phyloP scores from a whole-genome alignment of 2,888 invertebrate species.

The Athalia cordata region DNA sequence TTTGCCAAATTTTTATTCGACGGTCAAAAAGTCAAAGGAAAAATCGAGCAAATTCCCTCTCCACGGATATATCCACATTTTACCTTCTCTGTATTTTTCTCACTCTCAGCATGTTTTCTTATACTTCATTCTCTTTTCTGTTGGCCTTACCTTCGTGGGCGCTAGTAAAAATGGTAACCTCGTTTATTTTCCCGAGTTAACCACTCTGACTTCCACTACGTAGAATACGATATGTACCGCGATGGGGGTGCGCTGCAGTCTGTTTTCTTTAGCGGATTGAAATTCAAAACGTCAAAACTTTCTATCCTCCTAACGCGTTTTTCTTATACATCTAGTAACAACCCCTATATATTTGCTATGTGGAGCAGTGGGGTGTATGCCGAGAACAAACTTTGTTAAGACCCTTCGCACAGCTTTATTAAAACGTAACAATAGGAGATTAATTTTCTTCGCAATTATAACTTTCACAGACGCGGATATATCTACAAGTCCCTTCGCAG shows the following conservation, averaged over 20 bases:
- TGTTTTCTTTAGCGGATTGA: conserved; percentile 16
- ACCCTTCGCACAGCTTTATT: conserved; percentile 8
- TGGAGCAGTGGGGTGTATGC: not conserved
- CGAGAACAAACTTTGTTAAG: conserved; percentile 21
- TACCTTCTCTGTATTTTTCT: conserved; percentile 21
- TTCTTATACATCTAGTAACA: not conserved
- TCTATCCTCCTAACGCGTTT: not conserved
- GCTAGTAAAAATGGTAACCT: conserved; percentile 35
- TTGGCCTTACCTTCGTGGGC: conserved; percentile 5
- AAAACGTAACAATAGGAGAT: conserved; percentile 41
- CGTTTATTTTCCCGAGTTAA: conserved; percentile 29
- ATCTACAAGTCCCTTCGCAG: not conserved
- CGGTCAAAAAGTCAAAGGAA: conserved; percentile 9
- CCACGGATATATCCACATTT: not conserved
- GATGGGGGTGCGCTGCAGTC: not conserved
- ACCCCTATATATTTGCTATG: not conserved
- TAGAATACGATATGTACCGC: not conserved
- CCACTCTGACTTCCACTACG: not conserved
- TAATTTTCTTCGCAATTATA: conserved; percentile 43
- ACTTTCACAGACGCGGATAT: conserved; percentile 9
- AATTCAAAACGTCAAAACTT: conserved; percentile 35
- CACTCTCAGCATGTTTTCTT: not conserved
- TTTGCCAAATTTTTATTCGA: conserved; percentile 31
- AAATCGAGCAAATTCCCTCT: not conserved
- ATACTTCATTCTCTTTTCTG: not conserved